Conservation (phyloP, 2,113 vertebrate genomes). For the Carassius carassius region DNA sequence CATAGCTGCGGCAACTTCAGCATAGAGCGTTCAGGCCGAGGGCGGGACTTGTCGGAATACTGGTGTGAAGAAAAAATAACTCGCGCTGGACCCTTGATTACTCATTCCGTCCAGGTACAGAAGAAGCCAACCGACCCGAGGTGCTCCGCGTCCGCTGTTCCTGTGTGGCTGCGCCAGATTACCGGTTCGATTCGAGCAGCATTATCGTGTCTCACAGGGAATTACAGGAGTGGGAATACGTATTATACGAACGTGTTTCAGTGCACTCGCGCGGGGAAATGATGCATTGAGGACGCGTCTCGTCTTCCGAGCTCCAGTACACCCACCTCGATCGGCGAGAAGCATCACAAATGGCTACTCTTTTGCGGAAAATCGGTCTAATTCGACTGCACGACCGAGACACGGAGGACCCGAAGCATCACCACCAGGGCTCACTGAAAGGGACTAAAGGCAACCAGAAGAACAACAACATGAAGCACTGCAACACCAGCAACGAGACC, state of each 20-base stretch:
- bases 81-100: constrained; percentile 52
- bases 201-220: constrained; percentile 61
- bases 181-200: constrained; percentile 63
- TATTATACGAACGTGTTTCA: constrained; percentile 47
- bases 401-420: constrained; percentile 93
- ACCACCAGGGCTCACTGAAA: constrained; percentile 90
- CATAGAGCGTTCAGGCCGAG: background rate
- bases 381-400: constrained; percentile 96
- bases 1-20: background rate
- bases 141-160: constrained; percentile 38
- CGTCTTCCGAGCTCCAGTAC: constrained; percentile 23
- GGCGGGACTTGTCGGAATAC: constrained; percentile 18
- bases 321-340: constrained; percentile 29
- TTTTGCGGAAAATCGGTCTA: constrained; percentile 96
- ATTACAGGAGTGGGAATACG: constrained; percentile 3
- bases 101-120: constrained; percentile 65
- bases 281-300: constrained; percentile 69
- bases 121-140: constrained; percentile 43
- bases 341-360: constrained; percentile 84
- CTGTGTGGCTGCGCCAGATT: constrained; percentile 45
- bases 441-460: constrained; percentile 86
- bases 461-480: constrained; percentile 84
- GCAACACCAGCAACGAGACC: constrained; percentile 78
- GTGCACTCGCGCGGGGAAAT: constrained; percentile 57
- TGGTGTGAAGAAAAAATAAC: constrained; percentile 33